These are phyloP conservation scores for Platysternon megacephalum DNA, from an alignment of 2,113 vertebrate genomes.

Conservation along the genomic window DNA sequence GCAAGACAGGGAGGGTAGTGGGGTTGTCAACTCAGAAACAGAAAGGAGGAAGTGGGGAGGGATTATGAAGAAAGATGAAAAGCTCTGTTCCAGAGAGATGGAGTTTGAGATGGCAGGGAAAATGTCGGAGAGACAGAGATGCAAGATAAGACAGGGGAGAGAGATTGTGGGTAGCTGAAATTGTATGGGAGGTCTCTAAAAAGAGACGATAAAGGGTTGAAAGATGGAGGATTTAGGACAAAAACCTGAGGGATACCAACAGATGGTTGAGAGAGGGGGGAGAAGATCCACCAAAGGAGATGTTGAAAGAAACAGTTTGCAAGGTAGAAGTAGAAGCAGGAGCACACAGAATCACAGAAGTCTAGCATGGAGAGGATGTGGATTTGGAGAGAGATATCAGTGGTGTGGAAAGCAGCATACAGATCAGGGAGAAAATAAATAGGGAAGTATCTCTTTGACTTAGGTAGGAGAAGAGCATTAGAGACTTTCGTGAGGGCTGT, in stretches of 20 bases:
- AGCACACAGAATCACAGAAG: not conserved
- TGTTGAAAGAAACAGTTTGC: not conserved
- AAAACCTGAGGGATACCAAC: slow-evolving; percentile 34
- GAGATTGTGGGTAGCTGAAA: slow-evolving; percentile 9
- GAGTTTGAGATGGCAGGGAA: not conserved
- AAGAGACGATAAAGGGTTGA: slow-evolving; percentile 8
- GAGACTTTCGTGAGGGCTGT: rapidly evolving
- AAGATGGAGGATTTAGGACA: not conserved
- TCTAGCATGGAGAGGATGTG: not conserved
- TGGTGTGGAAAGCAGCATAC: not conserved
- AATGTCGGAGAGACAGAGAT: not conserved
- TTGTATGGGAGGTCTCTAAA: slow-evolving; percentile 24
- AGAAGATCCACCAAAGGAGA: not conserved
- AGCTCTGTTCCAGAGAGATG: not conserved
- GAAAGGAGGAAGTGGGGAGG: not conserved
- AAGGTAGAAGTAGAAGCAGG: slow-evolving; percentile 7
- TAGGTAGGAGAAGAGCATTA: not conserved
- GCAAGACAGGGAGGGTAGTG: not conserved
- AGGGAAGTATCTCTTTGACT: not conserved
- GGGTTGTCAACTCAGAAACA: not conserved
- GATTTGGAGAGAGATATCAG: not conserved
- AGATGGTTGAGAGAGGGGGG: not conserved
- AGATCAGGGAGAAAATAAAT: not conserved
- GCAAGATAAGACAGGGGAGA: not conserved
- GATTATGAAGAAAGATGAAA: not conserved